A percentile compares a stretch with the other conserved stretches of the same genome.
Conservation (phyloP, 2,113 vertebrate genomes). For the Carlito syrichta region DNA sequence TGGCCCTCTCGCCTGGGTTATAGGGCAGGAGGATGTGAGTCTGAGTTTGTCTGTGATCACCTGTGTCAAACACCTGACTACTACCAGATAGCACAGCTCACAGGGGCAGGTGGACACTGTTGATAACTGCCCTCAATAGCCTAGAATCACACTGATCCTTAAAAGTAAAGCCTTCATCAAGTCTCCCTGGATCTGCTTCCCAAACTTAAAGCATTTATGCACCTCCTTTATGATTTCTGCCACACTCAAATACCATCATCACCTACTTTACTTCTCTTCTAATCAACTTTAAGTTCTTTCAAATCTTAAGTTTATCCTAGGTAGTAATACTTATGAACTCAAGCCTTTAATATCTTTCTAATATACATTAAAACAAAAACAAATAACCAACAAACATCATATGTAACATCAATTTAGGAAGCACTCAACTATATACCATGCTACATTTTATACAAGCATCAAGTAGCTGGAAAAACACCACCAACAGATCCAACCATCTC, state of each 20-base stretch:
- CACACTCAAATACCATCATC: fast-evolving
- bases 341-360: background rate
- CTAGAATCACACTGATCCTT: fast-evolving
- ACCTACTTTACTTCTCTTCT: background rate
- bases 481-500: background rate
- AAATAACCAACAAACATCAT: fast-evolving
- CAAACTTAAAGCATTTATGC: fast-evolving
- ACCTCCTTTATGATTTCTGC: fast-evolving
- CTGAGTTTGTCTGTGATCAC: background rate
- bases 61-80: background rate
- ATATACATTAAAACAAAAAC: background rate
- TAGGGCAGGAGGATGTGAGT: fast-evolving
- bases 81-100: fast-evolving
- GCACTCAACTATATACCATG: fast-evolving
- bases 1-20: background rate
- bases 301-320: no score
- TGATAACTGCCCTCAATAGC: no score
- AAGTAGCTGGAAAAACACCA: background rate
- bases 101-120: no score
- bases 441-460: fast-evolving
- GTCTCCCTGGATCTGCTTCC: background rate
- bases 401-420: fast-evolving
- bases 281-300: background rate
- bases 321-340: fast-evolving
- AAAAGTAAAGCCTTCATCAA: fast-evolving